Evolutionary conservation across 2,888 invertebrate genomes (phyloP).

Genomic region (Portevinia maculata): DNA sequence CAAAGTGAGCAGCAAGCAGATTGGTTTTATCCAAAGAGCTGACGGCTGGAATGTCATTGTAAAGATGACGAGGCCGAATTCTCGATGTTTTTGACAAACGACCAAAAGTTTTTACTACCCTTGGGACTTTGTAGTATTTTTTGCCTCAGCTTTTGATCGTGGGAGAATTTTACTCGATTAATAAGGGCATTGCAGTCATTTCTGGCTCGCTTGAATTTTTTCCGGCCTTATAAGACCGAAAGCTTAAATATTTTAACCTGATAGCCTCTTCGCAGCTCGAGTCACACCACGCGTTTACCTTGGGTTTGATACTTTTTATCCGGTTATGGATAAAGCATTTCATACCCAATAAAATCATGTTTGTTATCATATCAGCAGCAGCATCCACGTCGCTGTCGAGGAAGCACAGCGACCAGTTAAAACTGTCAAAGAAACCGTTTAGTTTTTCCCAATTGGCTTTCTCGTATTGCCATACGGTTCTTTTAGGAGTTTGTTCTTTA

Average conservation of each 20-base stretch:
- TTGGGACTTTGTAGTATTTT: too few species aligned
- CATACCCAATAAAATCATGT: neutral
- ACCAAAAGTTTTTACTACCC: too few species aligned
- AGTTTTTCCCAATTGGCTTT: neutral
- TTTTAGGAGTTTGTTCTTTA: neutral
- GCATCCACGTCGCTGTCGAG: neutral
- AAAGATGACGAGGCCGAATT: too few species aligned
- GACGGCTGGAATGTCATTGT: slow-evolving; percentile 6
- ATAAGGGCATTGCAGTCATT: too few species aligned
- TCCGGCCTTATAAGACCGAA: too few species aligned
- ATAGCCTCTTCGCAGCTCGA: slow-evolving; percentile 15
- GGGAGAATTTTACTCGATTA: too few species aligned
- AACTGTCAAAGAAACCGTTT: neutral
- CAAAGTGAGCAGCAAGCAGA: slow-evolving; percentile 10
- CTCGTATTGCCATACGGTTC: slow-evolving; percentile 9
- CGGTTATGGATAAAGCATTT: slow-evolving; percentile 1
- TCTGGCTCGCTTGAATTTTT: too few species aligned
- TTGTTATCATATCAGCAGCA: neutral
- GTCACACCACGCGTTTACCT: slow-evolving; percentile 12
- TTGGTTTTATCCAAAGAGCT: slow-evolving; percentile 20
- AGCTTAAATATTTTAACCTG: neutral
- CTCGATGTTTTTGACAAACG: too few species aligned
- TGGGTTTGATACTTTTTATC: slow-evolving; percentile 2
- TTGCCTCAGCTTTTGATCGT: too few species aligned
- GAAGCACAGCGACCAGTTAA: neutral